phyloP scores from a whole-genome alignment of 2,113 vertebrate species.

The Stercorarius parasiticus region DNA sequence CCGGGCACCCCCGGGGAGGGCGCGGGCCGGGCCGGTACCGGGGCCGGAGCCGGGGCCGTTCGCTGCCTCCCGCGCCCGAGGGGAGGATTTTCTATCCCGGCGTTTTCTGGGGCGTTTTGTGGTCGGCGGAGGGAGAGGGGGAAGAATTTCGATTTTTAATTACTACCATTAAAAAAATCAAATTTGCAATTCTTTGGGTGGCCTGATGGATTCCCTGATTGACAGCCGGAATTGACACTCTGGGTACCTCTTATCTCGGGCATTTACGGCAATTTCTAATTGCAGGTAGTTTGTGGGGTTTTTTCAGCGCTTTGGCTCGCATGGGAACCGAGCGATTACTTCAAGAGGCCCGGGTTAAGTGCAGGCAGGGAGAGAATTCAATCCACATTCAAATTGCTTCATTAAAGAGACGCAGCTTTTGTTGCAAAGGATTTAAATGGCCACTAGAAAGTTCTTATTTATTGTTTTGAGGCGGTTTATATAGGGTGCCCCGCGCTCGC shows the following conservation, averaged over 20 bases:
- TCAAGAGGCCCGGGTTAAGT: conserved; percentile 92
- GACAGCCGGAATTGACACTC: conserved; percentile 99
- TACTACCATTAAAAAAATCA: conserved; percentile 97
- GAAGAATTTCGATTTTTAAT: conserved; percentile 96
- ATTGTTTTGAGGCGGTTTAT: conserved; percentile 88
- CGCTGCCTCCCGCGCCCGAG: background rate
- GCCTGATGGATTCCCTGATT: conserved; percentile 94
- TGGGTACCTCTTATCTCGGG: conserved; percentile 91
- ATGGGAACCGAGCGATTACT: conserved; percentile 92
- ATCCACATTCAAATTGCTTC: conserved; percentile 96
- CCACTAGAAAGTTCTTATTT: conserved; percentile 85
- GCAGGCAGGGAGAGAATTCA: conserved; percentile 88
- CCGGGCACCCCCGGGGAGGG: background rate
- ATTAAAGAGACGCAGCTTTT: conserved; percentile 91
- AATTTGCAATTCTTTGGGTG: conserved; percentile 98
- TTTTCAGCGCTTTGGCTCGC: conserved; percentile 90
- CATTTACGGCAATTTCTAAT: conserved; percentile 98
- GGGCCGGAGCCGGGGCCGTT: background rate
- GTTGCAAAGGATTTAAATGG: conserved; percentile 87
- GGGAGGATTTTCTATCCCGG: conserved; percentile 76
- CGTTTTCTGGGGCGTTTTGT: conserved; percentile 81
- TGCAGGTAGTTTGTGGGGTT: conserved; percentile 91
- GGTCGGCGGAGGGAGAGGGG: conserved; percentile 65
- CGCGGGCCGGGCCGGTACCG: background rate
- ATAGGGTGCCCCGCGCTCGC: conserved; percentile 80